A percentile compares a stretch with the other conserved stretches of the same genome.
Conservation (phyloP, 1,140 invertebrate genomes). For the Acyrthosiphon pisum region DNA sequence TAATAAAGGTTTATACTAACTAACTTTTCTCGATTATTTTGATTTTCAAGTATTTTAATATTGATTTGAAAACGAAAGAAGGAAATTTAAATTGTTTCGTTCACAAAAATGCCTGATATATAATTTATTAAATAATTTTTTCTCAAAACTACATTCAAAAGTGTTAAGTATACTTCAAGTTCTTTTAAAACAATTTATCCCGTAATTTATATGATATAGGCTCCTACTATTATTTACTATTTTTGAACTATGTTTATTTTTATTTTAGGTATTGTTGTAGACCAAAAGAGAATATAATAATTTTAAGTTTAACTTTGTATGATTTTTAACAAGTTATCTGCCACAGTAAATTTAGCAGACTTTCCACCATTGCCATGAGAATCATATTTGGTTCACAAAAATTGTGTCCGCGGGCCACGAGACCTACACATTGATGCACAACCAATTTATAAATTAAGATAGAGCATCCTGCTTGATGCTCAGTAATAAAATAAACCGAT, state of each 20-base stretch:
- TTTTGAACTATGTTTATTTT: not conserved
- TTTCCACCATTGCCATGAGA: too few relatives aligned
- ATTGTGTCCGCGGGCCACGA: too few relatives aligned
- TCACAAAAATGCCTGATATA: not conserved
- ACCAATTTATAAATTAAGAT: too few relatives aligned
- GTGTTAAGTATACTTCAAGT: not conserved
- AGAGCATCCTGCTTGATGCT: too few relatives aligned
- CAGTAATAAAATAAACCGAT: too few relatives aligned
- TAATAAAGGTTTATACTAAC: not conserved
- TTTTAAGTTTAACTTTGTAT: too few relatives aligned
- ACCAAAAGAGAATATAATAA: too few relatives aligned
- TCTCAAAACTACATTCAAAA: not conserved
- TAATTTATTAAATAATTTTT: not conserved
- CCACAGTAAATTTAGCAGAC: too few relatives aligned
- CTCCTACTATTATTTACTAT: not conserved
- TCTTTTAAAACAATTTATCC: not conserved
- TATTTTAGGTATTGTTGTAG: not conserved
- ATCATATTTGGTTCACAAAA: too few relatives aligned
- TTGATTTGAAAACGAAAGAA: not conserved
- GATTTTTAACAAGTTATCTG: too few relatives aligned
- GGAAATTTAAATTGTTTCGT: not conserved
- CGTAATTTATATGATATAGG: not conserved
- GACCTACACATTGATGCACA: too few relatives aligned
- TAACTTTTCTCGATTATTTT: not conserved
- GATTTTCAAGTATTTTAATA: not conserved